Evolutionary conservation across 1,140 invertebrate species (phyloP).

Genomic region (Melanaphis sacchari): DNA sequence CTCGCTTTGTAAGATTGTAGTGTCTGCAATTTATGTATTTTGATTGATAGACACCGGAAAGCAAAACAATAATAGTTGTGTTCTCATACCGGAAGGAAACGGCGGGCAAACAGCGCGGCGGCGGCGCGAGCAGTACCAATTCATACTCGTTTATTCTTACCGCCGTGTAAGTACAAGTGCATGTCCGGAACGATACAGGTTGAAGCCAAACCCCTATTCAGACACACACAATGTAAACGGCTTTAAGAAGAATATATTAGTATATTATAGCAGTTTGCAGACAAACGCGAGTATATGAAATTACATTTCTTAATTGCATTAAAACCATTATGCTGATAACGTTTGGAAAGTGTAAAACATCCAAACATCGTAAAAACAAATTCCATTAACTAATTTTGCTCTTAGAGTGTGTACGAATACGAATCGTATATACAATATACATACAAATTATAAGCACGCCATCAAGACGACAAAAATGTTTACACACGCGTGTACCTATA

Average conservation of each 20-base stretch:
- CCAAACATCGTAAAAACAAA: conserved; percentile 31
- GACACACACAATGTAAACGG: background rate
- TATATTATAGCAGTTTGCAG: conserved; percentile 1
- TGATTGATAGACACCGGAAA: conserved; percentile 14
- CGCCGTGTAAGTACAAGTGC: background rate
- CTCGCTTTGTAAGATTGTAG: background rate
- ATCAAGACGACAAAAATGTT: conserved; percentile 30
- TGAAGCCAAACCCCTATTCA: background rate
- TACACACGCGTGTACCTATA: background rate
- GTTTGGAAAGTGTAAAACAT: conserved; percentile 15
- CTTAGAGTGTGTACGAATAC: background rate
- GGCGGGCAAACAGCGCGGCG: background rate
- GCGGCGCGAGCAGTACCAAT: background rate
- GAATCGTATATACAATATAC: background rate
- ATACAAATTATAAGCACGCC: background rate
- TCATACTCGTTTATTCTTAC: background rate
- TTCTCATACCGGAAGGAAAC: conserved; percentile 5
- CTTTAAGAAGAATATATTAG: conserved; percentile 8
- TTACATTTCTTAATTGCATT: conserved; percentile 29
- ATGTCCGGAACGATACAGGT: conserved; percentile 27
- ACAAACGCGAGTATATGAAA: conserved; percentile 19
- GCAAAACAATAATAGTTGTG: background rate
- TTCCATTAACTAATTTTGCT: conserved; percentile 25
- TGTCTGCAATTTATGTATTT: background rate
- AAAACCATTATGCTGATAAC: conserved; percentile 38